Evolutionary conservation across 2,797 vertebrate genomes (phyloP), one percentile per base, ranked within the genome.

Genomic region (Coreius guichenoti): DNA sequence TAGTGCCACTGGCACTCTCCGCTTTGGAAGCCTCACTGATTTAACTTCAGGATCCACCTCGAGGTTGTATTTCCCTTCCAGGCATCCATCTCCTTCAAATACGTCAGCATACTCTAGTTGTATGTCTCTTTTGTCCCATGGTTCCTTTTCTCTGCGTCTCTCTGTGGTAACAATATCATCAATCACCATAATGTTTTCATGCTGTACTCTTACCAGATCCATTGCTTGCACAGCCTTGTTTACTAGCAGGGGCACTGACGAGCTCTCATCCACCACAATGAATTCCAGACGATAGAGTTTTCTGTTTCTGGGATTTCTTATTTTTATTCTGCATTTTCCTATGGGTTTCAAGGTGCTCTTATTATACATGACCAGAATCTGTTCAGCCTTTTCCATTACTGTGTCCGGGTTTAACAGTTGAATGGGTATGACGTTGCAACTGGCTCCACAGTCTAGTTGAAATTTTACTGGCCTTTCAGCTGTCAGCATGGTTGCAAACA

Each of bases 241-340:
- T 31, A 70, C 86, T 1, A 81, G 82, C 17, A 82, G 31, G 1
- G 86, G n/a, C n/a, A n/a, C n/a, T 63, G 81, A 67, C 1, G 26
- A 83, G 33, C 7, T 39, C 8, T 39, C 67, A 2, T 82, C 54
- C 3, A 85, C 54, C 2, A 68, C 26, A 19, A 80, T 56, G n/a
- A 83, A 86, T n/a, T 83, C 87, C 17, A 88, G 31, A 1, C 17
- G 8, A 21, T 88, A 84, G 29, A 88, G 51, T 76, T n/a, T n/a
- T n/a, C n/a, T n/a, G n/a, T n/a, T n/a, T n/a, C n/a, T n/a, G n/a
- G n/a, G n/a, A n/a, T n/a, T n/a, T n/a, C n/a, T n/a, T n/a, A n/a
- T n/a, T n/a, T n/a, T n/a, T n/a, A n/a, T n/a, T 47, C 13, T 81
- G 23, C 88, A 82, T 78, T 87, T 87, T 14, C 67, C 84, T 13